phyloP scores from a whole-genome alignment of 2,797 vertebrate species.

The Lithobates sylvaticus region DNA sequence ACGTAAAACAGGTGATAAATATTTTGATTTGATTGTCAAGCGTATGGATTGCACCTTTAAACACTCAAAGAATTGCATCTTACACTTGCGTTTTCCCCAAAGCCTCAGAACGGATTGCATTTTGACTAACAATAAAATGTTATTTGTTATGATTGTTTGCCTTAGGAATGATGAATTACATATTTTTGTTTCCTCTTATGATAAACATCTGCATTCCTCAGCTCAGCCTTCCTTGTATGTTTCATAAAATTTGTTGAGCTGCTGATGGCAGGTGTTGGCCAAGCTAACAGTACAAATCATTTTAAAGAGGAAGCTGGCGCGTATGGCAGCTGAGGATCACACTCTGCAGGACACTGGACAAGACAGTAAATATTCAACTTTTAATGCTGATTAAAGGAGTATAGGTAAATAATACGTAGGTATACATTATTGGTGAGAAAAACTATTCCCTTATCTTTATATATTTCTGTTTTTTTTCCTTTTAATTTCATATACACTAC shows the following conservation, averaged over 20 bases:
- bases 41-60: slow-evolving; percentile 72
- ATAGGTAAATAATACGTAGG: slow-evolving; percentile 99
- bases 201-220: slow-evolving; percentile 89
- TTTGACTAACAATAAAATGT: slow-evolving; percentile 88
- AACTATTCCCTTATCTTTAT: slow-evolving; percentile 94
- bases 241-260: slow-evolving; percentile 89
- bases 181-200: slow-evolving; percentile 89
- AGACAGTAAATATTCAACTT: slow-evolving; percentile 99
- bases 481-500: slow-evolving; percentile 87
- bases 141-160: slow-evolving; percentile 89
- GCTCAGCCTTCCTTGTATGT: slow-evolving; percentile 88
- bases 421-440: slow-evolving; percentile 99
- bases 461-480: slow-evolving; percentile 88
- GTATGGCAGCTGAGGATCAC: slow-evolving; percentile 94
- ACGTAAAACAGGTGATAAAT: not conserved
- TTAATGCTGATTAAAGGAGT: slow-evolving; percentile 99
- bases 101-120: slow-evolving; percentile 83
- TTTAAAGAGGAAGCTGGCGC: slow-evolving; percentile 93
- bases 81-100: slow-evolving; percentile 73
- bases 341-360: slow-evolving; percentile 98
- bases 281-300: slow-evolving; percentile 92
- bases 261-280: slow-evolving; percentile 88
- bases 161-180: slow-evolving; percentile 89
- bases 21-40: slow-evolving; percentile 73
- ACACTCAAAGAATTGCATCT: slow-evolving; percentile 76